phyloP scores from a whole-genome alignment of 2,113 vertebrate genomes.

The Columba janthina region DNA sequence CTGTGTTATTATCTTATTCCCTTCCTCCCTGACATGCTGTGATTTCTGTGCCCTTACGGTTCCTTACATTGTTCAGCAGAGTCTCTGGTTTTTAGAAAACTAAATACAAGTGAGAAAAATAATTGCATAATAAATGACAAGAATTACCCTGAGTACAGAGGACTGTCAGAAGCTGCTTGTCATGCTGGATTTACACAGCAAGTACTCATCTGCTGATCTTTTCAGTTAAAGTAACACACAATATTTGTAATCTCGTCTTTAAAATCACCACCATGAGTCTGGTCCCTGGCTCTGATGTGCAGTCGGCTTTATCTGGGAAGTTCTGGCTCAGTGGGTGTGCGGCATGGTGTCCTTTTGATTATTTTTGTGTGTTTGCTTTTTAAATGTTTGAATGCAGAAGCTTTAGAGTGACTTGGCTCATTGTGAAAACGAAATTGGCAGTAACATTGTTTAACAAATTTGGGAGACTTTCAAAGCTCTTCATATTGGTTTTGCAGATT shows the following conservation, averaged over 20 bases:
- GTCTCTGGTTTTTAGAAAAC: neutral
- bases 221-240: neutral
- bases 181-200: slow-evolving; percentile 27
- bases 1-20: slow-evolving; percentile 8
- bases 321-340: slow-evolving; percentile 11
- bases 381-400: slow-evolving; percentile 36
- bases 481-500: slow-evolving; percentile 11
- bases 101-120: slow-evolving; percentile 17
- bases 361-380: slow-evolving; percentile 52
- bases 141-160: slow-evolving; percentile 7
- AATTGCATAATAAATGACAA: slow-evolving; percentile 22
- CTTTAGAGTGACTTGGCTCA: slow-evolving; percentile 46
- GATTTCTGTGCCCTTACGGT: neutral
- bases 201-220: slow-evolving; percentile 12
- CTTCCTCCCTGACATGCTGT: neutral
- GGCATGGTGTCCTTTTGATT: neutral
- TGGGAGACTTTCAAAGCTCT: slow-evolving; percentile 54
- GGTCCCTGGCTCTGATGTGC: neutral
- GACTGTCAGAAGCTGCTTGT: neutral
- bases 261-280: neutral
- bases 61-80: slow-evolving; percentile 9
- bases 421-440: slow-evolving; percentile 55
- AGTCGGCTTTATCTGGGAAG: neutral
- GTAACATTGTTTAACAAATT: slow-evolving; percentile 37
- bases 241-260: slow-evolving; percentile 11